Percentiles rank a stretch among this genome's conserved stretches.
Conservation (phyloP, 2,888 invertebrate genomes). For the Yponomeuta sedellus region DNA sequence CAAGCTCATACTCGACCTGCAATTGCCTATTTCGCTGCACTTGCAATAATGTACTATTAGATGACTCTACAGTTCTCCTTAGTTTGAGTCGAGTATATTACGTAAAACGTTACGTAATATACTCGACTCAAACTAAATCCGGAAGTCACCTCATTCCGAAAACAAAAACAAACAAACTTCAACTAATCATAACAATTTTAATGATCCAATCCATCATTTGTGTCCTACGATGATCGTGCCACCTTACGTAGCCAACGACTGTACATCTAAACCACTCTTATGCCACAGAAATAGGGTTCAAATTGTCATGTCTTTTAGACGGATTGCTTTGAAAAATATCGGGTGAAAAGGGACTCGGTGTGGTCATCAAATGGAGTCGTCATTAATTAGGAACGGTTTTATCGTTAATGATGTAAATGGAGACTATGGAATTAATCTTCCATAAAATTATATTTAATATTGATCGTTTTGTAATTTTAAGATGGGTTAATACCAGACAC, state of each 20-base stretch:
- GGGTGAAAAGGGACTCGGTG: not conserved
- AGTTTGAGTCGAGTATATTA: too few relatives aligned
- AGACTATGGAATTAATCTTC: slow-evolving; percentile 13
- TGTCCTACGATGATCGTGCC: slow-evolving; percentile 12
- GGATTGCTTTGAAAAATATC: not conserved
- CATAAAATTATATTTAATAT: not conserved
- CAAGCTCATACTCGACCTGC: too few relatives aligned
- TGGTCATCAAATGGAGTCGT: slow-evolving; percentile 21
- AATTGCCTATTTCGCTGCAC: too few relatives aligned
- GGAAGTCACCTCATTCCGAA: slow-evolving; percentile 8
- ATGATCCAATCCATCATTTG: slow-evolving; percentile 47
- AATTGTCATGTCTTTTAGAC: not conserved
- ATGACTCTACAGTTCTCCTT: too few relatives aligned
- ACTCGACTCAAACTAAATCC: not conserved
- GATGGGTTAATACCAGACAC: not conserved
- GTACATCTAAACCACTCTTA: not conserved
- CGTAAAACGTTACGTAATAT: not conserved
- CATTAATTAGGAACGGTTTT: slow-evolving; percentile 50
- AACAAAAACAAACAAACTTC: slow-evolving; percentile 19
- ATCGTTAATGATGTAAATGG: slow-evolving; percentile 41
- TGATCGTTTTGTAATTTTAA: not conserved
- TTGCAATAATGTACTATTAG: too few relatives aligned
- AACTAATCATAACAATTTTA: slow-evolving; percentile 36
- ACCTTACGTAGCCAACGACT: not conserved
- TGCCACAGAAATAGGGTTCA: not conserved